phyloP scores from a whole-genome alignment of 2,113 vertebrate species.

The Phycodurus eques region DNA sequence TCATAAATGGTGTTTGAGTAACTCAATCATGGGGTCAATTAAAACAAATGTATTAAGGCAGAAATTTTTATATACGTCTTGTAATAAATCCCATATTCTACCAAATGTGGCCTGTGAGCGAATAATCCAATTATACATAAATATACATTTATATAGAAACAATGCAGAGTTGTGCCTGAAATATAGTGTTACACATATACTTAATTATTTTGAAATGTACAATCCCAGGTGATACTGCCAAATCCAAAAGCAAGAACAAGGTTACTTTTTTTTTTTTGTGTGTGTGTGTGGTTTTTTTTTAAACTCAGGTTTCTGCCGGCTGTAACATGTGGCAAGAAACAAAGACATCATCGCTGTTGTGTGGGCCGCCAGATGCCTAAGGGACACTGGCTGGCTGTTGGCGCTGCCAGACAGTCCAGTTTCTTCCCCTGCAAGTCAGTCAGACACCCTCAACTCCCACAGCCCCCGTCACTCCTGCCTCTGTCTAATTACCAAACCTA shows the following conservation, averaged over 20 bases:
- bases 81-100: no score
- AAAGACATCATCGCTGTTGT: conserved; percentile 67
- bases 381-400: conserved; percentile 64
- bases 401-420: conserved; percentile 71
- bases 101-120: no score
- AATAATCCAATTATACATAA: neutral
- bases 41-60: neutral
- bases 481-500: conserved; percentile 77
- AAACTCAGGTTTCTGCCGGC: conserved; percentile 20
- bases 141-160: neutral
- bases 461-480: conserved; percentile 68
- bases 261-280: neutral
- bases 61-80: neutral
- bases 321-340: conserved; percentile 65
- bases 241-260: conserved; percentile 7
- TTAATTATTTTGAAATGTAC: neutral
- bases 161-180: neutral
- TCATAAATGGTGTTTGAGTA: neutral
- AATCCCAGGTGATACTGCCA: neutral
- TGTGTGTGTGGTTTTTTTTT: conserved; percentile 2
- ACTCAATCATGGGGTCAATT: neutral
- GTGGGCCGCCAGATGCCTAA: conserved; percentile 64
- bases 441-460: conserved; percentile 65
- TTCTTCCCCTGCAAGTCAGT: conserved; percentile 62
- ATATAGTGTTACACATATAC: neutral